Evolutionary conservation across 1,140 invertebrate species (phyloP).

Genomic region (Leptinotarsa lineolata): DNA sequence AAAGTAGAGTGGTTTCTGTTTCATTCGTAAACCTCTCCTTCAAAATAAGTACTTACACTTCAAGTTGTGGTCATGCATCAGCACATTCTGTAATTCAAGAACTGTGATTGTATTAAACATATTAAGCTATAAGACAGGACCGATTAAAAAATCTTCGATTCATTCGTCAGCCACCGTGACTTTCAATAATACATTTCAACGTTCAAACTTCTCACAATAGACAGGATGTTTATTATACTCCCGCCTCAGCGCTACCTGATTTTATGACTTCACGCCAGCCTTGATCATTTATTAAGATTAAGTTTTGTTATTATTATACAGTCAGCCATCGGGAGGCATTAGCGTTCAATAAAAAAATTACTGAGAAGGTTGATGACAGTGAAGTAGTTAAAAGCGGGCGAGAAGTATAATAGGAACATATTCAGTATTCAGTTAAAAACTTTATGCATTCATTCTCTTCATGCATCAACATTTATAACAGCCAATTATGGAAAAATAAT

Average conservation of each 20-base stretch:
- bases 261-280: constrained; percentile 37
- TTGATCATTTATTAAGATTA: constrained; percentile 48
- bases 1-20: no score
- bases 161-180: constrained; percentile 38
- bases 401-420: not conserved
- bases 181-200: constrained; percentile 42
- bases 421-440: no score
- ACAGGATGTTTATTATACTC: constrained; percentile 47
- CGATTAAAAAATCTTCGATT: constrained; percentile 30
- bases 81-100: constrained; percentile 16
- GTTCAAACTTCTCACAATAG: constrained; percentile 38
- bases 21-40: no score
- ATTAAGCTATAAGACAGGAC: constrained; percentile 21
- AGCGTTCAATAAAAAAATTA: constrained; percentile 38
- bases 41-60: not conserved
- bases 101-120: constrained; percentile 17
- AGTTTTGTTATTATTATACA: constrained; percentile 43
- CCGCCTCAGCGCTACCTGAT: constrained; percentile 43
- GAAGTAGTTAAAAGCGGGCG: not conserved
- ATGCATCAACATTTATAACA: no score
- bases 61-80: not conserved
- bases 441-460: no score
- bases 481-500: no score
- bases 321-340: constrained; percentile 37
- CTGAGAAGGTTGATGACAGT: constrained; percentile 4